Percentiles rank a stretch among this genome's conserved stretches.
Evolutionary conservation across 2,113 vertebrate species (phyloP).

Genomic region (Phyllopteryx taeniolatus): DNA sequence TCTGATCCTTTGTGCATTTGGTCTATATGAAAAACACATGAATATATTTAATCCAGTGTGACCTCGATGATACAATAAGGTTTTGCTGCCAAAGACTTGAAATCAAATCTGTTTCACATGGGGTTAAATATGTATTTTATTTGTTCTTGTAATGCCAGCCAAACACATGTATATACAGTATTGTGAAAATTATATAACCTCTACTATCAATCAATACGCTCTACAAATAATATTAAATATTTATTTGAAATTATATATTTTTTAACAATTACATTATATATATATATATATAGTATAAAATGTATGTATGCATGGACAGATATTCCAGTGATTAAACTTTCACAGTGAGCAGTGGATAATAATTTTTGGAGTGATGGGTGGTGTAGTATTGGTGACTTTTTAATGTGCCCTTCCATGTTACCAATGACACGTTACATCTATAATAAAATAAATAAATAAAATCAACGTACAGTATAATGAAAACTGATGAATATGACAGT

Average conservation of each 20-base stretch:
- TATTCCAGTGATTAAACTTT: slow-evolving; percentile 46
- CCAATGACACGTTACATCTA: slow-evolving; percentile 17
- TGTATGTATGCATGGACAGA: slow-evolving; percentile 72
- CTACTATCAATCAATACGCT: slow-evolving; percentile 66
- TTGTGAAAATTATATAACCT: slow-evolving; percentile 68
- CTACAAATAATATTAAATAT: slow-evolving; percentile 65
- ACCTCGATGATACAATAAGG: slow-evolving; percentile 38
- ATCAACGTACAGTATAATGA: not conserved
- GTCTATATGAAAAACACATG: slow-evolving; percentile 21
- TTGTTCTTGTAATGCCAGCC: slow-evolving; percentile 56
- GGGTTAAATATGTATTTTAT: slow-evolving; percentile 50
- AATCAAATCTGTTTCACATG: slow-evolving; percentile 46
- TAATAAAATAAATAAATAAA: not conserved
- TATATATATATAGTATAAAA: slow-evolving; percentile 61
- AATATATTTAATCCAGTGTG: slow-evolving; percentile 26
- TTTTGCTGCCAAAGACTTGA: slow-evolving; percentile 57
- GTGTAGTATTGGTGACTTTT: slow-evolving; percentile 37
- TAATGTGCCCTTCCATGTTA: slow-evolving; percentile 34
- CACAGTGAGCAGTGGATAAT: slow-evolving; percentile 31
- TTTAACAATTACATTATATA: slow-evolving; percentile 65
- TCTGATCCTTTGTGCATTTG: slow-evolving; percentile 56
- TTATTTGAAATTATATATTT: slow-evolving; percentile 75
- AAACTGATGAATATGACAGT: slow-evolving; percentile 31
- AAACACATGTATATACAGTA: slow-evolving; percentile 66
- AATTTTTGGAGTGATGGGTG: slow-evolving; percentile 57